phyloP scores from a whole-genome alignment of 2,113 vertebrate genomes.

The Hypocryptadius cinnamomeus region DNA sequence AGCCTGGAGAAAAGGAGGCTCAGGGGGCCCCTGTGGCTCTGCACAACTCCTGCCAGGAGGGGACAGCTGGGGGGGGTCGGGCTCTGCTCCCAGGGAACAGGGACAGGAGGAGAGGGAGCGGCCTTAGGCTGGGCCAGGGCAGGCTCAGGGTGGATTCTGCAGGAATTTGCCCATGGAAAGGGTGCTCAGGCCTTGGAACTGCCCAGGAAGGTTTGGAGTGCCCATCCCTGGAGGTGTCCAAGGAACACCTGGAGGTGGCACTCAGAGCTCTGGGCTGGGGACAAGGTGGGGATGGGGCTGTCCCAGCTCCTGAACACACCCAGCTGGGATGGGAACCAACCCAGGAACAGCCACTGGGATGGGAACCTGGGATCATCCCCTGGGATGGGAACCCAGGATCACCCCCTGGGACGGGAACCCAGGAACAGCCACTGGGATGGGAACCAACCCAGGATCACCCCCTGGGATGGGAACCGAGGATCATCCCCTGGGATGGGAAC shows the following conservation, averaged over 20 bases:
- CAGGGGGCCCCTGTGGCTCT: no score
- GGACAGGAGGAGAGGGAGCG: background rate
- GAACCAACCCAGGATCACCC: no score
- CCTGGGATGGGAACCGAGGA: no score
- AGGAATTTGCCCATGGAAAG: background rate
- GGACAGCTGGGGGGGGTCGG: no score
- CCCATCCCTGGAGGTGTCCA: background rate
- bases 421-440: background rate
- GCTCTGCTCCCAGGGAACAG: no score
- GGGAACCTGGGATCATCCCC: background rate
- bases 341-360: background rate
- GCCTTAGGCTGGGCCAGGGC: background rate
- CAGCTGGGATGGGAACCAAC: no score
- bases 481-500: no score
- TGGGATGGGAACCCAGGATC: background rate
- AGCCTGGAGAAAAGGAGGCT: no score
- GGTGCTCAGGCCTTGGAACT: rapidly evolving
- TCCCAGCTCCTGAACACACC: background rate
- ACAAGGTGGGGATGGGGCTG: background rate
- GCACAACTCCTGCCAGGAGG: no score
- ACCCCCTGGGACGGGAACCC: background rate
- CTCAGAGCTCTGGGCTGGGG: background rate
- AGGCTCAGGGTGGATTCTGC: background rate
- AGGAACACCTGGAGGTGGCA: background rate
- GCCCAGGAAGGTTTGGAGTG: background rate